Conservation (phyloP, 2,797 vertebrate species). For the Coilia nasus region DNA sequence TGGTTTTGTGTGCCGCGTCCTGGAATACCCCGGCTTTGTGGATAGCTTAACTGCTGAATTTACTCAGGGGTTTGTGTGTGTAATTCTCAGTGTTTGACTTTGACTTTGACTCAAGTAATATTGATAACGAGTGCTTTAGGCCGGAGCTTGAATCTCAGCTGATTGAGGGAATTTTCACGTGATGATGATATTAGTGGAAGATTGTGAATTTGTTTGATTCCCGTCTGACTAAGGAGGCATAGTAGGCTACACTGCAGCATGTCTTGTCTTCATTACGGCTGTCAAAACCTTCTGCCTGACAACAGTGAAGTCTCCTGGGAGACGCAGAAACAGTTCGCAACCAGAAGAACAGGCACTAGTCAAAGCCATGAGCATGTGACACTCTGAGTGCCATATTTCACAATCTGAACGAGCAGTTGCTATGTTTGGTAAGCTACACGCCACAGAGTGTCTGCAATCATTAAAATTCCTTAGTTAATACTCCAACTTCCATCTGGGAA, state of each 20-base stretch:
- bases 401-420: neutral
- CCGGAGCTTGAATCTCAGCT: neutral
- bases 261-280: slow-evolving; percentile 10
- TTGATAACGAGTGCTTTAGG: neutral
- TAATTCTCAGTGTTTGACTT: neutral
- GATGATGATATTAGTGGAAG: neutral
- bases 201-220: slow-evolving; percentile 12
- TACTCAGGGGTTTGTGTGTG: neutral
- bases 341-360: neutral
- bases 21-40: neutral
- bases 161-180: slow-evolving; percentile 1
- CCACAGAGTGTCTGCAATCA: slow-evolving; percentile 20
- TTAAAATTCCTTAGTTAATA: slow-evolving; percentile 21
- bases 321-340: neutral
- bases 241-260: neutral
- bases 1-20: neutral
- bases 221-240: neutral
- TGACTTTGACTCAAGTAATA: neutral
- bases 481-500: neutral
- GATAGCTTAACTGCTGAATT: neutral
- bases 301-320: slow-evolving; percentile 22
- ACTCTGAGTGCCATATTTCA: neutral
- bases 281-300: slow-evolving; percentile 22
- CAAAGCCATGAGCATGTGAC: neutral
- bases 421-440: neutral